Evolutionary conservation across 2,888 invertebrate species (phyloP), one percentile per base, ranked within the genome.

Genomic region (Ophioninae sp.): DNA sequence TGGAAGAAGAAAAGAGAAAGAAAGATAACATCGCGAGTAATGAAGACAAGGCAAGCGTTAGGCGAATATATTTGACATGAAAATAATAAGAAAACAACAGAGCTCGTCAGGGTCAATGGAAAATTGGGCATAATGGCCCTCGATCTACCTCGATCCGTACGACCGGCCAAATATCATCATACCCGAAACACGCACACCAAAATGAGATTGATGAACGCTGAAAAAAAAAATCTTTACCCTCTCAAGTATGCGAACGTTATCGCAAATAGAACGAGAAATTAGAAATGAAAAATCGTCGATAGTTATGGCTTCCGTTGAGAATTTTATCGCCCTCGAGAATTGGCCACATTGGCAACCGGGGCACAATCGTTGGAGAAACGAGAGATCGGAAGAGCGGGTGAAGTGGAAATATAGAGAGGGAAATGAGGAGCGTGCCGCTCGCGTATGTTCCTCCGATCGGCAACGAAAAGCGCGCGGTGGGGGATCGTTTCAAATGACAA

Each of bases 401-500:
- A 51, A 64, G 76, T 58, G 22, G 56, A 58, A 65, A 64, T 65
- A 39, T 59, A 74, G 69, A 76, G 82, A 81, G 77, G 59, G 80
- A 80, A 75, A 83, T 77, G 85, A 81, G 83, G 86, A 85, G 71
- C 78, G 82, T 72, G 81, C 68, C 80, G 63, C 23, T 58, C 41
- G 65, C 65, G 67, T 61, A 69, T 65, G 75, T 86, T 86, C 82
- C 68, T 73, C 81, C 69, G 77, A 76, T 82, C 79, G 84, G 85
- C 71, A 81, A 73, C 84, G 75, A 79, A 79, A 81, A 84, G 65
- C 41, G 39, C 20, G 84, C 81, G 85, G 88, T 86, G 89, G 90
- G 76, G 89, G 87, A 87, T 85, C 87, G 89, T 90, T 91, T 88
- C 86, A 89, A 86, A 87, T 87, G 90, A 87, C 87, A 87, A 88